Evolutionary conservation across 2,888 invertebrate genomes (phyloP), one percentile per base, ranked within the genome.

Genomic region (Patella pellucida): DNA sequence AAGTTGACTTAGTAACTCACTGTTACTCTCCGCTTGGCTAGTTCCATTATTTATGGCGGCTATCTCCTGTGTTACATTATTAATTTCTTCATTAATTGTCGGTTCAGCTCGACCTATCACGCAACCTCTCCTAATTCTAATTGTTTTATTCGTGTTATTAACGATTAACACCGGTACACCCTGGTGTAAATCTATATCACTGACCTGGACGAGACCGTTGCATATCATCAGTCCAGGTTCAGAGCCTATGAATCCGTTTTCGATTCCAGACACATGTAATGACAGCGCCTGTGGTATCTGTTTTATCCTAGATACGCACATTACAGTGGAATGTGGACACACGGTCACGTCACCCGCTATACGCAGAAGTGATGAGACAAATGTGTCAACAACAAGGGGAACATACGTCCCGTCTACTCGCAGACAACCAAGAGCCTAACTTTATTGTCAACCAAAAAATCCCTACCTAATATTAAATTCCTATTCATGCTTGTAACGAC

Each of bases 121-220:
- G 14, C 71, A 71, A 51, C 71, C 71, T 27, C 71, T 71, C 15
- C 19, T 71, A 3, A 71, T 11, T n/a, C 16, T 71, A 5, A 52
- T 51, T 14, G 54, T 71, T 52, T 71, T n/a, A 15, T 62, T 62
- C 23, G 62, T 62, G 23, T 23, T 62, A 1, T 62, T 62, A 0
- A 62, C 62, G 19, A 62, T 23, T 19, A 23, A 19, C 11, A 62
- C 23, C 19, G 62, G 62, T 23, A 62, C 23, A 12, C 62, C 62
- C 19, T 62, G 16, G 23, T 62, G 19, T n/a, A 23, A 23, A 23
- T 62, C 62, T 19, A 62, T 15, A 3, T 62, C 11, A 9, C 11
- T 62, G 11, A 11, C 62, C 19, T 19, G 19, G 23, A 62, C 15
- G 11, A 62, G 15, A 23, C 19, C 62, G 14, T 62, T 62, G 7